These are phyloP conservation scores for Spheniscus humboldti DNA, from an alignment of 2,797 vertebrate genomes.

Conservation along the genomic window DNA sequence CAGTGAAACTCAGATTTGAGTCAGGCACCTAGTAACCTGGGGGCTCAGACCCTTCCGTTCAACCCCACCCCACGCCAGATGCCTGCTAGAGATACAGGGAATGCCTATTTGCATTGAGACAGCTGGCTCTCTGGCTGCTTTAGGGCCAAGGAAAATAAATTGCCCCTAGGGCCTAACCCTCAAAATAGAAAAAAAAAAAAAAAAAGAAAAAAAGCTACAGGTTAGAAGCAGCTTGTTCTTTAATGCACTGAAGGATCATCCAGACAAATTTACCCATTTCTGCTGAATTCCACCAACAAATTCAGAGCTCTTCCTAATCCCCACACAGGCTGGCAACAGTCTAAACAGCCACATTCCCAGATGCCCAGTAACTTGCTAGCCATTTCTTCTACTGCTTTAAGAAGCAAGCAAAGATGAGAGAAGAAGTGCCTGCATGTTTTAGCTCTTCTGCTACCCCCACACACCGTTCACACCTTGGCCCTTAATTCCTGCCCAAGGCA, in stretches of 20 bases:
- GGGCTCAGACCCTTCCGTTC: background rate
- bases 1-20: background rate
- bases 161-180: background rate
- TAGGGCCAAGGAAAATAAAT: background rate
- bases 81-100: background rate
- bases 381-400: background rate
- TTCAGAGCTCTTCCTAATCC: background rate
- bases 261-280: background rate
- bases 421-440: background rate
- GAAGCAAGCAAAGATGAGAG: background rate
- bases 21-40: background rate
- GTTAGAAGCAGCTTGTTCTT: background rate
- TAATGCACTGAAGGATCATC: background rate
- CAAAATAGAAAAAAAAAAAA: background rate
- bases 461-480: background rate
- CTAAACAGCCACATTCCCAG: background rate
- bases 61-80: rapidly evolving
- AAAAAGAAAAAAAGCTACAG: background rate
- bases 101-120: background rate
- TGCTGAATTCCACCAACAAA: background rate
- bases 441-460: background rate
- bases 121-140: background rate
- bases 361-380: background rate
- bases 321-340: background rate
- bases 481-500: conserved; percentile 41